Evolutionary conservation across 1,140 invertebrate species (phyloP).

Genomic region (Polyergus mexicanus): DNA sequence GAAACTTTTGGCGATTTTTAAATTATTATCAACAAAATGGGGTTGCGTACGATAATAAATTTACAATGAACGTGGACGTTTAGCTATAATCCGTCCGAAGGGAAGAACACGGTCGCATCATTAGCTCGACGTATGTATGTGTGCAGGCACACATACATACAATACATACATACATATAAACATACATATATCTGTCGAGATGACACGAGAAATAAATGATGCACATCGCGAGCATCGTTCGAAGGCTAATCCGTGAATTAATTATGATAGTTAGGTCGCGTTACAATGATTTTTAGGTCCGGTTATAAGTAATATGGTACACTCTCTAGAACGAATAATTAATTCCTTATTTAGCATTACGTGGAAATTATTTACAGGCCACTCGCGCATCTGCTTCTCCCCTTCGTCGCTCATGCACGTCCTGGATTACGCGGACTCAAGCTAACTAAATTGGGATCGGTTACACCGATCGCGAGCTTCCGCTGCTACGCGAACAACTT

Average conservation of each 20-base stretch:
- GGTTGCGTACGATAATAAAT: slow-evolving; percentile 38
- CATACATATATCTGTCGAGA: slow-evolving; percentile 29
- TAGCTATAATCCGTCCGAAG: slow-evolving; percentile 38
- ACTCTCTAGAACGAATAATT: slow-evolving; percentile 66
- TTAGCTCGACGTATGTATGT: slow-evolving; percentile 24
- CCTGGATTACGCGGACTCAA: slow-evolving; percentile 30
- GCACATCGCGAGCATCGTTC: slow-evolving; percentile 63
- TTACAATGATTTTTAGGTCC: slow-evolving; percentile 69
- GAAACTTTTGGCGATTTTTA: slow-evolving; percentile 59
- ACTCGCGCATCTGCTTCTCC: not conserved
- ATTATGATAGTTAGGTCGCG: slow-evolving; percentile 73
- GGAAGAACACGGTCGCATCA: slow-evolving; percentile 68
- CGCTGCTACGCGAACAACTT: not conserved
- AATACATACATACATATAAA: not conserved
- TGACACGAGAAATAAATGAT: slow-evolving; percentile 60
- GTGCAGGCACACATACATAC: not conserved
- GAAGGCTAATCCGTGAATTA: slow-evolving; percentile 74
- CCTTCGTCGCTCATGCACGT: slow-evolving; percentile 49
- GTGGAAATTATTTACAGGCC: slow-evolving; percentile 69
- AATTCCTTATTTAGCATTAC: slow-evolving; percentile 60
- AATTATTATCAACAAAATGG: slow-evolving; percentile 48
- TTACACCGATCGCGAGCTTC: not conserved
- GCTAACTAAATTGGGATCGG: not conserved
- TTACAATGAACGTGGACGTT: slow-evolving; percentile 64
- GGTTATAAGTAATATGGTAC: slow-evolving; percentile 50